These are phyloP conservation scores for Crocallis elinguaria DNA, from an alignment of 2,888 invertebrate species.

Conservation along the genomic window DNA sequence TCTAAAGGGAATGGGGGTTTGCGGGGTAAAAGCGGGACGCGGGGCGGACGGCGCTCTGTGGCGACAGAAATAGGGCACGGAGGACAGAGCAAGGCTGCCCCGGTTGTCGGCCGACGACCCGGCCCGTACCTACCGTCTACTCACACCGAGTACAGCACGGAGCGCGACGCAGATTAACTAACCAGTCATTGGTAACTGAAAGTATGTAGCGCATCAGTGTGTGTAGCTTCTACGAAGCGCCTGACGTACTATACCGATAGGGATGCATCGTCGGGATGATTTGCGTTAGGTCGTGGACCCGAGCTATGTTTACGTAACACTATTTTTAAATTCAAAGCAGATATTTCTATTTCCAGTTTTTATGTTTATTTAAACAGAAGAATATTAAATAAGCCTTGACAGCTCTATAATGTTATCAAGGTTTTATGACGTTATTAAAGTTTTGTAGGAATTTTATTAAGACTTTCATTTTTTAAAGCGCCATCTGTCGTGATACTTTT, in stretches of 20 bases:
- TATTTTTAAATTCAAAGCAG: slow-evolving; percentile 21
- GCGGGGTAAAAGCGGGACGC: slow-evolving; percentile 33
- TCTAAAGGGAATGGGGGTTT: slow-evolving; percentile 45
- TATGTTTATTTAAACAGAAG: slow-evolving; percentile 5
- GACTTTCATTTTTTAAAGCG: slow-evolving; percentile 42
- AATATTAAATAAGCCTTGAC: not conserved
- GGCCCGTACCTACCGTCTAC: slow-evolving; percentile 40
- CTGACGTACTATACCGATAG: slow-evolving; percentile 52
- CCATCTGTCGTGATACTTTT: slow-evolving; percentile 65
- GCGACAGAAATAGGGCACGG: slow-evolving; percentile 84
- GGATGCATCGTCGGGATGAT: slow-evolving; percentile 53
- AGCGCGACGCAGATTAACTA: slow-evolving; percentile 15
- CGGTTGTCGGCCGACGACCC: slow-evolving; percentile 80
- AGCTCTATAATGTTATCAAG: slow-evolving; percentile 6
- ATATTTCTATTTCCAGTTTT: slow-evolving; percentile 12
- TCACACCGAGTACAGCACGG: slow-evolving; percentile 17
- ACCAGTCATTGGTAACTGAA: slow-evolving; percentile 33
- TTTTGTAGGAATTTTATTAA: not conserved
- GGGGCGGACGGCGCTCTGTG: slow-evolving; percentile 57
- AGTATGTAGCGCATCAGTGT: slow-evolving; percentile 30
- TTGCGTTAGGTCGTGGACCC: slow-evolving; percentile 49
- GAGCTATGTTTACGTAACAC: slow-evolving; percentile 35
- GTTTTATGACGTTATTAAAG: slow-evolving; percentile 5
- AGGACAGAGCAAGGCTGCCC: slow-evolving; percentile 85
- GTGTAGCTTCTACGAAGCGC: slow-evolving; percentile 49